Evolutionary conservation across 1,140 invertebrate genomes (phyloP).

Genomic region (Pomacea maculata): DNA sequence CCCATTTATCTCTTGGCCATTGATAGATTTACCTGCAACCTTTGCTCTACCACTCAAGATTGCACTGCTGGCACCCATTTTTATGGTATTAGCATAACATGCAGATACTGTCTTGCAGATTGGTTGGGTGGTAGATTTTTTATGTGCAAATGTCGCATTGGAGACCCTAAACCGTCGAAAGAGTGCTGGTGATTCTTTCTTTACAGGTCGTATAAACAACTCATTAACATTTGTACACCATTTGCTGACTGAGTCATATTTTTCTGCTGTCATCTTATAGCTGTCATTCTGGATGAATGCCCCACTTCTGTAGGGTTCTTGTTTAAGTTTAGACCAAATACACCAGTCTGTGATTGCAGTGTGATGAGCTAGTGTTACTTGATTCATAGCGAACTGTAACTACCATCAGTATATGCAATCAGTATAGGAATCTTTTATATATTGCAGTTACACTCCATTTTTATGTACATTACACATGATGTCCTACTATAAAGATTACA

Average conservation of each 20-base stretch:
- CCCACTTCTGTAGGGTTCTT: constrained; percentile 3
- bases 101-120: not conserved
- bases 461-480: too few relatives aligned
- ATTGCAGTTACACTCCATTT: too few relatives aligned
- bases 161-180: constrained; percentile 21
- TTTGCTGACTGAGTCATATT: constrained; percentile 27
- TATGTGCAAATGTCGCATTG: constrained; percentile 10
- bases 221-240: constrained; percentile 33
- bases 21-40: not conserved
- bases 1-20: too few relatives aligned
- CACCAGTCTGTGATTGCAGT: constrained; percentile 25
- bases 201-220: constrained; percentile 17
- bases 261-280: constrained; percentile 29
- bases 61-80: not conserved
- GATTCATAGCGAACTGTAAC: constrained; percentile 29
- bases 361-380: constrained; percentile 36
- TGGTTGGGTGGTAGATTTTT: not conserved
- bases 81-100: not conserved
- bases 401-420: too few relatives aligned
- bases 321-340: not conserved
- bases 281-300: constrained; percentile 21
- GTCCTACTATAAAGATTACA: too few relatives aligned
- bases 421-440: too few relatives aligned
- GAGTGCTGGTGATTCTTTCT: constrained; percentile 8
- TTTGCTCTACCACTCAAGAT: not conserved